These are phyloP conservation scores for Nemotelus nigrinus DNA, from an alignment of 2,888 invertebrate genomes.

Conservation along the genomic window DNA sequence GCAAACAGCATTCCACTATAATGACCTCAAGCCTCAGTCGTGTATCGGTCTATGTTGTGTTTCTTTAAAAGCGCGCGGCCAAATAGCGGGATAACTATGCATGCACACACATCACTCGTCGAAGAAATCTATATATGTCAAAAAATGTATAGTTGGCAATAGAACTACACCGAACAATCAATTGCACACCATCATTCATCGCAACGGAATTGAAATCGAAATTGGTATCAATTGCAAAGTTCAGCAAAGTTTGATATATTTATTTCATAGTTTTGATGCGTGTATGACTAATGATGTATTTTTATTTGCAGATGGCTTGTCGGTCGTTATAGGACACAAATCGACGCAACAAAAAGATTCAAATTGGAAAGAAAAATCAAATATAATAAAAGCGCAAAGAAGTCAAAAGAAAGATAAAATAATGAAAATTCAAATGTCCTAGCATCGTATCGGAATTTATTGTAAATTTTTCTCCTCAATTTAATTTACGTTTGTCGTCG, in stretches of 20 bases:
- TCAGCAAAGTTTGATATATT: neutral
- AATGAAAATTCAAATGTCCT: constrained; percentile 41
- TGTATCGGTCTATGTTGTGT: no score
- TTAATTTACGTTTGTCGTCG: constrained; percentile 27
- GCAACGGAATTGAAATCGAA: no score
- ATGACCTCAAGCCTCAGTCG: no score
- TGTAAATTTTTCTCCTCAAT: constrained; percentile 18
- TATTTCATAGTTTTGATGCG: no score
- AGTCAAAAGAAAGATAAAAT: constrained; percentile 11
- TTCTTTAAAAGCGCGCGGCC: no score
- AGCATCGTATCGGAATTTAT: constrained; percentile 36
- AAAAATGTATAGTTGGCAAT: no score
- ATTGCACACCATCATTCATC: no score
- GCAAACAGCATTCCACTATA: no score
- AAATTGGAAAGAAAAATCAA: neutral
- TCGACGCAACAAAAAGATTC: constrained; percentile 1
- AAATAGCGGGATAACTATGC: no score
- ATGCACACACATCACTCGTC: no score
- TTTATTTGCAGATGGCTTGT: constrained; percentile 31
- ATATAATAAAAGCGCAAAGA: constrained; percentile 9
- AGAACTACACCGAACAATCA: no score
- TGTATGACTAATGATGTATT: neutral
- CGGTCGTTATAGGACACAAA: constrained; percentile 19
- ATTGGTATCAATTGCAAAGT: constrained; percentile 12
- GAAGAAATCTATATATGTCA: no score